Evolutionary conservation across 2,113 vertebrate genomes (phyloP), one percentile per base, ranked within the genome.

Genomic region (Oryzias javanicus): DNA sequence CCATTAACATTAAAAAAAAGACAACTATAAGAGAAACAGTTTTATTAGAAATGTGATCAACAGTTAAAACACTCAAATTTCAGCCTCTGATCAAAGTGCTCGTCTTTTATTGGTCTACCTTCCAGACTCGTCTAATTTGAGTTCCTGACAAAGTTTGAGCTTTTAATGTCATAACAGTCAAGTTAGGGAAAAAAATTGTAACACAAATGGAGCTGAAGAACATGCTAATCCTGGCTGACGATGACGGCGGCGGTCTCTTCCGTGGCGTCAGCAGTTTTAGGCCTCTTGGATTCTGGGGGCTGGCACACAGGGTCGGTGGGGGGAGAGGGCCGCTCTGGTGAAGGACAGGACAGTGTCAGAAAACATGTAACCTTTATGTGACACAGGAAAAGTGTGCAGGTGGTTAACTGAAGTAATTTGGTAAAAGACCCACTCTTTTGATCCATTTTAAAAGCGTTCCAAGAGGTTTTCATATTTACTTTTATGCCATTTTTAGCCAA

Each of bases 221-320:
- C 25, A 12, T 12, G 35, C 12, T 76, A 74, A 24, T 55, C 59
- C 56, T 80, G 25, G 46, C 58, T 55, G 22, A 22, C 60, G 8
- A 29, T 6, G 35, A 10, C 35, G 35, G 35, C 16, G 12, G 42
- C 49, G 50, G 49, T 71, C 17, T 80, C 83, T 48, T 47, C 24
- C 10, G 76, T 3, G 8, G 64, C 3, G 14, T 86, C 89, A 12
- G 88, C 79, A 16, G 86, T 93, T 78, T 92, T 93, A 47, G 90
- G 79, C 24, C 94, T 90, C 78, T 99, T 98, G 0, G 89, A 80
- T 41, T 94, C 90, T 18, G 92, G 95, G 4, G 94, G 84, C 48
- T 90, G 91, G 78, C 89, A 91, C 14, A 82, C 80, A 3, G 83
- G 80, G 54, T 96, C 93, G 4, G 80, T 90, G 62, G 91, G 80